These are phyloP conservation scores for Acromyrmex echinatior DNA, from an alignment of 1,140 invertebrate genomes.

Conservation along the genomic window DNA sequence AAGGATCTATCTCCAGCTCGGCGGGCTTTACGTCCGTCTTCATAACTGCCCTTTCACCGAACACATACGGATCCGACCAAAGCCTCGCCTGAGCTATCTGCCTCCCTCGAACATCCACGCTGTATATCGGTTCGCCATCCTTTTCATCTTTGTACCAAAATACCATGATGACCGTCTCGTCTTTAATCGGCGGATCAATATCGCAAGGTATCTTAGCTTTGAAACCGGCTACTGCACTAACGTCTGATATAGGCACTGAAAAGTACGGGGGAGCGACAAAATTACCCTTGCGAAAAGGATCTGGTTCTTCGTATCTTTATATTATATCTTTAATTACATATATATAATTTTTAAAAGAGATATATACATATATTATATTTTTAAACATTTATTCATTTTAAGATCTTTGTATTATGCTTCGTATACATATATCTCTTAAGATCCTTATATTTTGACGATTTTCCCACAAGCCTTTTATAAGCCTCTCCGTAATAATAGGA, in stretches of 20 bases:
- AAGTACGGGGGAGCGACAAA: slow-evolving; percentile 46
- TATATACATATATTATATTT: neutral
- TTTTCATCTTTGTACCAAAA: slow-evolving; percentile 91
- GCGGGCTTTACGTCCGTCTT: slow-evolving; percentile 87
- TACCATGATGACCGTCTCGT: slow-evolving; percentile 90
- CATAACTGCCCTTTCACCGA: slow-evolving; percentile 88
- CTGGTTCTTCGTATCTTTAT: neutral
- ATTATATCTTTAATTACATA: neutral
- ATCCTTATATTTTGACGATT: neutral
- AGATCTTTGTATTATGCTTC: neutral
- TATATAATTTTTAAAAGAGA: neutral
- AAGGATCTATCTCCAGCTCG: slow-evolving; percentile 87
- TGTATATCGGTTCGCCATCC: slow-evolving; percentile 86
- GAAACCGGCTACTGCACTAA: slow-evolving; percentile 89
- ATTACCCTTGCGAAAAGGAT: slow-evolving; percentile 29
- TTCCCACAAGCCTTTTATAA: neutral
- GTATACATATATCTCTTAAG: neutral
- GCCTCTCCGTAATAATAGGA: neutral
- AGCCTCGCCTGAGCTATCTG: slow-evolving; percentile 82
- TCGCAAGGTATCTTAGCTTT: slow-evolving; percentile 90
- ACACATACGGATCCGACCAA: slow-evolving; percentile 90
- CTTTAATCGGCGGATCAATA: slow-evolving; percentile 86
- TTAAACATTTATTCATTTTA: neutral
- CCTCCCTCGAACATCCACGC: slow-evolving; percentile 84
- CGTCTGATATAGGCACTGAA: slow-evolving; percentile 87